Evolutionary conservation across 2,113 vertebrate genomes (phyloP).

Genomic region (Eulemur rufifrons): DNA sequence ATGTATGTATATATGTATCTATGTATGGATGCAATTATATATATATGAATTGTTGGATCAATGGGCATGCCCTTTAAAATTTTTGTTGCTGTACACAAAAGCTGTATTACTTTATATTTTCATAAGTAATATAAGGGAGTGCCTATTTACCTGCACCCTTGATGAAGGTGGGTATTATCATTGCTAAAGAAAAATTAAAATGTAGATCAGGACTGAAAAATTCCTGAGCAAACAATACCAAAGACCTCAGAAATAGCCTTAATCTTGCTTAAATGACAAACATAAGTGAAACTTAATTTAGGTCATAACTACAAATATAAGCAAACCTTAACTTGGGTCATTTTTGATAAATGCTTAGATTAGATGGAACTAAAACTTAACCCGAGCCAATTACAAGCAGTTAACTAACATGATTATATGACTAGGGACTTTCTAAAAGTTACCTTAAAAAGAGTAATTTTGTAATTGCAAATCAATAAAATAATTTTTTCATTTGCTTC

Average conservation of each 20-base stretch:
- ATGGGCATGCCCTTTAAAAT: neutral
- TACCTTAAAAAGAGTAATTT: too few relatives aligned
- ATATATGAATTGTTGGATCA: neutral
- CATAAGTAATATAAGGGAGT: neutral
- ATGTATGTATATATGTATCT: neutral
- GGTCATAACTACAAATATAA: neutral
- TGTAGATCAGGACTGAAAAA: neutral
- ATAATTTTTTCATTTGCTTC: neutral
- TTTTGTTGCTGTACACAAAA: neutral
- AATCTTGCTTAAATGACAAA: neutral
- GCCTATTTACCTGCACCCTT: neutral
- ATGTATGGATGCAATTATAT: neutral
- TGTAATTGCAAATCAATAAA: neutral
- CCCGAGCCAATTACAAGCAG: neutral
- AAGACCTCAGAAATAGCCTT: neutral
- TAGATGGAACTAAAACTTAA: neutral
- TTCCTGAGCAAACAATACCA: neutral
- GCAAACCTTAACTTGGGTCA: neutral
- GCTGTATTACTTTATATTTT: neutral
- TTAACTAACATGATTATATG: neutral
- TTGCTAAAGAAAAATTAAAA: neutral
- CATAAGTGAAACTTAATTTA: neutral
- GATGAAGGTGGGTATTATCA: neutral
- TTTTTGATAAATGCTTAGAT: neutral
- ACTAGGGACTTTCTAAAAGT: neutral